phyloP scores from a whole-genome alignment of 2,113 vertebrate genomes.

The Taurulus bubalis region DNA sequence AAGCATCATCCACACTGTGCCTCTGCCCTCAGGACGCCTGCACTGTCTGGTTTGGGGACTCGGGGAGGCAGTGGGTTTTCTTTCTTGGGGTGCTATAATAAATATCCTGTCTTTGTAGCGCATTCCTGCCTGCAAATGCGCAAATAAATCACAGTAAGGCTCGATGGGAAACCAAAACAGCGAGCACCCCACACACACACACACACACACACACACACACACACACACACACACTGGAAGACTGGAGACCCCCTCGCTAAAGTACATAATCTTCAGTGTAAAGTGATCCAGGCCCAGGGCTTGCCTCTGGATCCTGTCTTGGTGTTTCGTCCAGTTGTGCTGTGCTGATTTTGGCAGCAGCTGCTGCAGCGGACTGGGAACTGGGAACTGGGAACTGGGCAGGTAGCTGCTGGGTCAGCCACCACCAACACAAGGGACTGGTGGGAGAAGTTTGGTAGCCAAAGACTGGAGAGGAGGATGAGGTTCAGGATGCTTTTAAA shows the following conservation, averaged over 20 bases:
- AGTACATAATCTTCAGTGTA: conserved; percentile 72
- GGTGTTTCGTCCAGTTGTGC: conserved; percentile 21
- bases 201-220: background rate
- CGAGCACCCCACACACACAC: conserved; percentile 10
- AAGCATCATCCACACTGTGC: conserved; percentile 33
- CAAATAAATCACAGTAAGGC: conserved; percentile 64
- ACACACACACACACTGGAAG: conserved; percentile 3
- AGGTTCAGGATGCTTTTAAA: conserved; percentile 10
- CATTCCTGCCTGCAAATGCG: conserved; percentile 60
- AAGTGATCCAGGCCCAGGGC: conserved; percentile 62
- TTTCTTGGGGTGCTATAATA: conserved; percentile 43
- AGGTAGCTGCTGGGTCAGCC: conserved; percentile 29
- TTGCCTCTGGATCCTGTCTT: conserved; percentile 67
- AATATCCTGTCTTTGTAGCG: conserved; percentile 55
- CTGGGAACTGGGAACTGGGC: conserved; percentile 19
- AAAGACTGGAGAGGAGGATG: background rate
- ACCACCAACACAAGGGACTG: background rate
- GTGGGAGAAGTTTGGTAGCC: conserved; percentile 19
- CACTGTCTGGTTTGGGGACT: background rate
- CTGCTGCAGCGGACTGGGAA: conserved; percentile 7
- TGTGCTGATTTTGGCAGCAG: conserved; percentile 67
- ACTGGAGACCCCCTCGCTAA: conserved; percentile 46
- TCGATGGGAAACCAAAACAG: conserved; percentile 58
- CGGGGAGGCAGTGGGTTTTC: conserved; percentile 21
- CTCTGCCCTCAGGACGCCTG: conserved; percentile 26